Percentiles rank a stretch among this genome's conserved stretches.
phyloP scores from a whole-genome alignment of 2,113 vertebrate genomes.

The Pollimyrus isidori region DNA sequence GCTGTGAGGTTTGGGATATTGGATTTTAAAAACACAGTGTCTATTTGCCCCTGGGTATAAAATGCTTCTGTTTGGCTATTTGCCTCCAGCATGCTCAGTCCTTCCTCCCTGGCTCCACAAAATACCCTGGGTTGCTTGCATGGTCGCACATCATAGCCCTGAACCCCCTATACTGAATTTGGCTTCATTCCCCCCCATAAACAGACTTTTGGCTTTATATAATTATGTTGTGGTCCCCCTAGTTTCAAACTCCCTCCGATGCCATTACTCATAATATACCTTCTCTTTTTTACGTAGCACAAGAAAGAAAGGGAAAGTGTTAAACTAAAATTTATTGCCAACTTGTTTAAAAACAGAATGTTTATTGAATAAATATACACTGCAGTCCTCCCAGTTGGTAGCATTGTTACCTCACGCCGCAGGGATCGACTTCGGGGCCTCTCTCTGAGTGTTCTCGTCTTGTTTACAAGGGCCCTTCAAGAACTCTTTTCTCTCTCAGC shows the following conservation, averaged over 20 bases:
- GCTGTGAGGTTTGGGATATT: background rate
- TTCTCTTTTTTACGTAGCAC: background rate
- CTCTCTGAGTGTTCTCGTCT: background rate
- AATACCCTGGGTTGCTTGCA: background rate
- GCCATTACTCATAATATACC: background rate
- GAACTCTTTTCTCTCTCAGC: background rate
- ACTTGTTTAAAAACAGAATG: background rate
- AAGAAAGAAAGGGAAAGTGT: background rate
- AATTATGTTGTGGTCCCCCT: background rate
- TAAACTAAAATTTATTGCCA: background rate
- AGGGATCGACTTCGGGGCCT: background rate
- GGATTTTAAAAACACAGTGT: background rate
- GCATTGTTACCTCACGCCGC: background rate
- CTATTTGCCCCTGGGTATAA: background rate
- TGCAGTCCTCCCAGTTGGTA: background rate
- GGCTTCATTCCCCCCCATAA: background rate
- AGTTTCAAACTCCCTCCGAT: background rate
- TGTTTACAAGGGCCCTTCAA: background rate
- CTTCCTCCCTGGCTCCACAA: background rate
- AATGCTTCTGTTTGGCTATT: background rate
- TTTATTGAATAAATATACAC: background rate
- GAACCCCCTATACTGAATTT: too few species aligned
- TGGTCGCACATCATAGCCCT: background rate
- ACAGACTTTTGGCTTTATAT: background rate
- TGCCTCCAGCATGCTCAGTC: background rate